Evolutionary conservation across 2,113 vertebrate species (phyloP), one percentile per base, ranked within the genome.

Genomic region (Amblyornis subalaris): DNA sequence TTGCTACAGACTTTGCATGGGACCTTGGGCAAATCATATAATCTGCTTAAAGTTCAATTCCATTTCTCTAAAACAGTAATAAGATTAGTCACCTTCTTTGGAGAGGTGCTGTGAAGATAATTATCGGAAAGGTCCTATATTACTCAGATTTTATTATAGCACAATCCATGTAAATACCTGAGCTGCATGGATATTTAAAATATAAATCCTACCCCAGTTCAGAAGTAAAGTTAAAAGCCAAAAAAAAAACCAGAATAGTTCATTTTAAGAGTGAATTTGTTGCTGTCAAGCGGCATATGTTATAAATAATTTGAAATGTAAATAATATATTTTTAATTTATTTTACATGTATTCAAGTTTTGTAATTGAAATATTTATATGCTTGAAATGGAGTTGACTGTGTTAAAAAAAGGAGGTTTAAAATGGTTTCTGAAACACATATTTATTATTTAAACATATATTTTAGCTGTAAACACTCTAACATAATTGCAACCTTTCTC

Each of bases 401-500:
- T 96, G 88, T 96, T 97, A 95, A 96, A 95, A 92, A 94, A 95
- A 93, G 90, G 67, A 94, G 90, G 73, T 85, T 95, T 97, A 72
- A 96, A 96, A 95, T 94, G 78, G 92, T 95, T 97, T 97, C 92
- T 93, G 92, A 93, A 97, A 88, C 83, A 95, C 70, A 3, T 96
- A 97, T 96, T 96, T 96, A 97, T 97, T 96, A 96, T 96, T 97
- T 97, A 97, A 96, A 94, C 94, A 90, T 96, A 96, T 95, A 95
- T 97, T 96, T 96, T 94, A 95, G 72, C 77, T 94, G 93, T 96
- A 96, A 94, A 93, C 95, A 96, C 88, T 73, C 81, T 96, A 97
- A 97, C 95, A 96, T 96, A 97, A 96, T 97, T 97, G 94, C 91
- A 96, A 84, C 85, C 95, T 97, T 97, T 96, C 94, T 96, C 94